Evolutionary conservation across 2,113 vertebrate genomes (phyloP), one percentile per base, ranked within the genome.

Genomic region (Rissa tridactyla): DNA sequence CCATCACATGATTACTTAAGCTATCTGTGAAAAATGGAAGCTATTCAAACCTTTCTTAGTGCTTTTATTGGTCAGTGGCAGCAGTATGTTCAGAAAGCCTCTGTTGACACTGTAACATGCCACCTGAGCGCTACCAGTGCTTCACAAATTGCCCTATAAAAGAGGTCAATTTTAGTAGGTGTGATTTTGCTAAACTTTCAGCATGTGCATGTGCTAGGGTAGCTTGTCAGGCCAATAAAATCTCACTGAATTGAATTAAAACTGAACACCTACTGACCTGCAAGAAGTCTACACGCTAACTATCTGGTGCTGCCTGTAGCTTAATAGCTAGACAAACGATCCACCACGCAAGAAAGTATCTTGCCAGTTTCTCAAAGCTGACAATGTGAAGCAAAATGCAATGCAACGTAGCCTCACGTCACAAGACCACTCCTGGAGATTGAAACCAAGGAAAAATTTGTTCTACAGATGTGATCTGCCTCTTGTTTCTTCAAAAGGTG

Each of bases 101-200:
- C n/a, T 88, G 82, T 60, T 95, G 93, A 93, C 85, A 88, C 68
- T 82, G 32, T 92, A 84, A 86, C 80, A 82, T 86, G 69, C 80
- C 68, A 86, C 82, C 72, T 54, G 83, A 92, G 86, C 76, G 77
- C 90, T 94, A 94, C 65, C 81, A 94, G 86, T 62, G 40, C 84
- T 94, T 76, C 94, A 87, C 83, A 94, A 94, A 87, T 88, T 91
- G 83, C 86, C 76, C 52, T 79, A 55, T 96, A 87, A 94, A 89
- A 95, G 49, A 87, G 73, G 66, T 58, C 61, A 89, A 91, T 87
- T 94, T 94, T 89, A 94, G 77, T 73, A 96, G 92, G 86, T 23
- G 2, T 85, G 84, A 95, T 85, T 95, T 96, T 82, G 78, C 78
- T 91, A 76, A 95, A 90, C 62, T 62, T 96, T 46, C 58, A 89